Conservation (phyloP, 2,888 invertebrate species). For the Tinea trinotella region DNA sequence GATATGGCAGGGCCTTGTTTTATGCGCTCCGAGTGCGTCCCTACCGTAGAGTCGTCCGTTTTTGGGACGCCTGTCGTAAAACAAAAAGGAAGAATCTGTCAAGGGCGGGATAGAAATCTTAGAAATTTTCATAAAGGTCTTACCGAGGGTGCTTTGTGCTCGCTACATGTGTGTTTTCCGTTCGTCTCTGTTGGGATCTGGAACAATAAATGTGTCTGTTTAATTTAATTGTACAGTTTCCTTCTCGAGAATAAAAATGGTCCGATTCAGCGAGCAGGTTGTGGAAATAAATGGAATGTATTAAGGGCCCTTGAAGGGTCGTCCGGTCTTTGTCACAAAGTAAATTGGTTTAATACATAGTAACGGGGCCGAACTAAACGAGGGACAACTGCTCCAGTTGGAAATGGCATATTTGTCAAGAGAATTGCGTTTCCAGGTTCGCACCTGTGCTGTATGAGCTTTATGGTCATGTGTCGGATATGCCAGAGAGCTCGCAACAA, state of each 20-base stretch:
- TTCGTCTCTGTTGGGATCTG: conserved; percentile 12
- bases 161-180: conserved; percentile 14
- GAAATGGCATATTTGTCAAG: conserved; percentile 15
- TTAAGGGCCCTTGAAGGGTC: conserved; percentile 17
- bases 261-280: conserved; percentile 15
- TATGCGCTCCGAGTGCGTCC: conserved; percentile 45
- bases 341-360: conserved; percentile 18
- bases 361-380: conserved; percentile 16
- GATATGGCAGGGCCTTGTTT: conserved; percentile 30
- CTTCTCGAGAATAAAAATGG: conserved; percentile 11
- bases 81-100: conserved; percentile 35
- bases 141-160: conserved; percentile 15
- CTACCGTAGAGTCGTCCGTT: conserved; percentile 37
- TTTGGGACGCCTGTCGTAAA: conserved; percentile 39
- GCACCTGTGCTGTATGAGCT: conserved; percentile 12
- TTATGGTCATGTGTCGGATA: not conserved
- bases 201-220: conserved; percentile 14
- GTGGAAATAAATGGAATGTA: conserved; percentile 18
- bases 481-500: not conserved
- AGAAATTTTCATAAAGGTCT: conserved; percentile 18
- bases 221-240: conserved; percentile 17
- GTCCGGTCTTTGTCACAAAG: conserved; percentile 18
- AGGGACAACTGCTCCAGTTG: conserved; percentile 16
- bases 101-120: conserved; percentile 16
- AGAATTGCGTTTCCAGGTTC: conserved; percentile 15